Base-by-base conservation (phyloP, 2,888 invertebrate species). In the Ametastegia equiseti region DNA sequence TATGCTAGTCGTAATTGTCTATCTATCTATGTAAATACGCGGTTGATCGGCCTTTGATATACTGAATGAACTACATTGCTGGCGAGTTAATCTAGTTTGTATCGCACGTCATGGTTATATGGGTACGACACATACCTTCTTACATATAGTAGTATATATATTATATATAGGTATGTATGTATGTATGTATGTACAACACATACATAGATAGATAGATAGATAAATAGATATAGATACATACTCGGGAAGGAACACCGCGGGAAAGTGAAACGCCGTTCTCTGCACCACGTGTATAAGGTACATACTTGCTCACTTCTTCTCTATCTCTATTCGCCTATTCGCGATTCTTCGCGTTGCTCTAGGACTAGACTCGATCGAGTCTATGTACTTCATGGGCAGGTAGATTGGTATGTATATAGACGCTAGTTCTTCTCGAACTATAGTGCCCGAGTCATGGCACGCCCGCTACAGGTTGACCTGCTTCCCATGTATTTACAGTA, bases 211-310 rank as follows among this genome's bases (percentile, higher is more conserved):
- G n/a, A n/a, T n/a, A n/a, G n/a, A n/a, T n/a, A n/a, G n/a, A n/a
- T n/a, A n/a, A n/a, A n/a, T n/a, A n/a, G n/a, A n/a, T n/a, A n/a
- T n/a, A n/a, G n/a, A n/a, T n/a, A n/a, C n/a, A n/a, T n/a, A n/a
- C n/a, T n/a, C n/a, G n/a, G n/a, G 65, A 71, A 71, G 11, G 42
- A 45, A 54, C 57, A 50, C 60, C 84, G 84, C 88, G 87, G 85
- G 88, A 89, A 88, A 88, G 88, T 88, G 88, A 88, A 88, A 88
- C 86, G 78, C 78, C 30, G 78, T 39, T 57, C 60, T n/a, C 9
- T 39, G 39, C 5, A 4, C 33, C 54, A 54, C 73, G 33, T 50
- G 60, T 60, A n/a, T n/a, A n/a, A n/a, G n/a, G n/a, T n/a, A n/a
- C n/a, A n/a, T n/a, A n/a, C n/a, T n/a, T n/a, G n/a, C n/a, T n/a